Evolutionary conservation across 2,113 vertebrate species (phyloP), one percentile per base, ranked within the genome.

Genomic region (Engystomops pustulosus): DNA sequence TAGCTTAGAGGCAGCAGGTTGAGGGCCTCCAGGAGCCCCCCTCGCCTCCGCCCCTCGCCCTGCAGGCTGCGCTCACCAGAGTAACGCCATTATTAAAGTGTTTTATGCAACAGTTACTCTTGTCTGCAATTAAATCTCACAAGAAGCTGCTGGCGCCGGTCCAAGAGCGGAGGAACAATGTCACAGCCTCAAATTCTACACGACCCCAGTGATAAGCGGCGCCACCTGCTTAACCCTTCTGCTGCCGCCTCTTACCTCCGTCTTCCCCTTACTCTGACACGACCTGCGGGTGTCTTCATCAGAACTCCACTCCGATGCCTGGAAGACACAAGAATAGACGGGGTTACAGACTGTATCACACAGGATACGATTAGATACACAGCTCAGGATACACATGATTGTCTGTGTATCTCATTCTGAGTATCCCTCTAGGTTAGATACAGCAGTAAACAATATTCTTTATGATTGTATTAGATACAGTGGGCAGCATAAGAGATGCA

Each of bases 221-320:
- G 17, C 60, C 47, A 53, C 58, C 58, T 8, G 1, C 53, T 55
- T 23, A 55, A 53, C 72, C n/a, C 17, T 14, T 34, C 30, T 36
- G 25, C 30, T 53, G 27, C 15, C 11, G 25, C 72, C 89, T 90
- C 89, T 88, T 96, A 99, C 98, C 97, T 99, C 96, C 4, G 96
- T 96, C 95, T 99, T 99, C 88, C 98, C 98, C 95, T 99, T 99
- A 93, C 98, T 99, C 91, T 98, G 97, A 95, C 98, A 99, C 89
- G 97, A 98, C 91, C 94, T 94, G 91, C 95, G 95, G 45, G 96
- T 99, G 86, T 98, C 97, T 90, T 98, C 96, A 20, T 95, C 97
- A 90, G 97, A 97, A 87, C 95, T 95, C 98, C 98, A 99, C 89
- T 97, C 96, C 34, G 97, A 97, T 84, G 93, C 96, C 98, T 99